Conservation (phyloP, 1,140 invertebrate species). For the Drosophila ironensis region DNA sequence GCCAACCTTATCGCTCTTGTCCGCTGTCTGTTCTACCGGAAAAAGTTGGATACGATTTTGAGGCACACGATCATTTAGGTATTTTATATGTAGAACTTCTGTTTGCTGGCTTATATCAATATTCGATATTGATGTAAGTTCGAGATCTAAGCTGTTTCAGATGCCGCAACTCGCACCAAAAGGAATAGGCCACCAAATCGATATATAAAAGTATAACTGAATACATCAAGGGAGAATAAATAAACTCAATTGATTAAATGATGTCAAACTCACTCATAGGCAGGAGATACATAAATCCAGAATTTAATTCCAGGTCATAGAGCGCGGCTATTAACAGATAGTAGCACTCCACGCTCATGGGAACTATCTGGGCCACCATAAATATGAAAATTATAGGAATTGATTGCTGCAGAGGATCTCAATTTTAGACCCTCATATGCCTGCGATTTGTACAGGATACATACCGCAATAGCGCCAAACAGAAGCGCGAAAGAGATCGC, state of each 20-base stretch:
- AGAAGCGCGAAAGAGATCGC: neutral
- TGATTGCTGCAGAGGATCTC: neutral
- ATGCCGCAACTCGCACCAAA: neutral
- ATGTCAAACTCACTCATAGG: constrained; percentile 15
- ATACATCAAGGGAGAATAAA: neutral
- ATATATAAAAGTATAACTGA: constrained; percentile 19
- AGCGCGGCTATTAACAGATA: constrained; percentile 12
- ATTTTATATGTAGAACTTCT: too few relatives aligned
- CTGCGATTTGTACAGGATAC: too few relatives aligned
- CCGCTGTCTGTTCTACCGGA: constrained; percentile 52
- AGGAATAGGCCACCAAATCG: constrained; percentile 5
- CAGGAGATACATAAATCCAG: neutral
- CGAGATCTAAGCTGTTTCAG: fast-evolving
- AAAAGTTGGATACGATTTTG: constrained; percentile 22
- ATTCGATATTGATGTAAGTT: neutral
- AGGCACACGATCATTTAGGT: neutral
- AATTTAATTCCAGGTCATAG: neutral
- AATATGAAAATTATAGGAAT: neutral
- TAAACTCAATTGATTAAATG: neutral
- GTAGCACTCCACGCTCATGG: neutral
- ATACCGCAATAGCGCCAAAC: constrained; percentile 1
- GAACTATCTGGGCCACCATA: neutral
- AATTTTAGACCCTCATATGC: too few relatives aligned
- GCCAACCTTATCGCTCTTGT: constrained; percentile 47
- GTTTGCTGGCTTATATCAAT: constrained; percentile 1